These are phyloP conservation scores for Pogonocherus hispidulus DNA, from an alignment of 2,888 invertebrate species.

Conservation along the genomic window DNA sequence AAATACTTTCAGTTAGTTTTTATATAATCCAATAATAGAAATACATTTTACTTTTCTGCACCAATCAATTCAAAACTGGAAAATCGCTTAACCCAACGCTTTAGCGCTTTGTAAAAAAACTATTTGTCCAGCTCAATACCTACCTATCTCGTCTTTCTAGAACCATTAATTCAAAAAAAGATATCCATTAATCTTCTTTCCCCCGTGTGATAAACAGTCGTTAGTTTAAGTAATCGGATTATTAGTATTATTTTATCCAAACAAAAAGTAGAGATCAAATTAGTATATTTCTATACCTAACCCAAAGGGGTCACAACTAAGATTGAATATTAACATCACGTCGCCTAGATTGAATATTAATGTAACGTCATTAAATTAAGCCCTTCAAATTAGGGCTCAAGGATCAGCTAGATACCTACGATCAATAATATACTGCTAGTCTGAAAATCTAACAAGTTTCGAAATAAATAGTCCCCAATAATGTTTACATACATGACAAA, in stretches of 20 bases:
- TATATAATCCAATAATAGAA: too few relatives aligned
- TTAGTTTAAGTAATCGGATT: conserved; percentile 1
- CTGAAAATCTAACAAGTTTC: too few relatives aligned
- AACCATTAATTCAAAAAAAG: conserved; percentile 17
- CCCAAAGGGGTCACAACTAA: background rate
- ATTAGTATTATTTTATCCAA: background rate
- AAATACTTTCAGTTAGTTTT: too few relatives aligned
- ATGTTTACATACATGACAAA: too few relatives aligned
- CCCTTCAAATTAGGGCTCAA: background rate
- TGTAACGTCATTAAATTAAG: conserved; percentile 1
- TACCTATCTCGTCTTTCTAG: conserved; percentile 6
- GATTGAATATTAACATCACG: conserved; percentile 1
- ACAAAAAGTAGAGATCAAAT: background rate
- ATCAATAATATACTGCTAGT: background rate
- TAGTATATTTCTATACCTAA: background rate
- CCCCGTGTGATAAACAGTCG: conserved; percentile 20
- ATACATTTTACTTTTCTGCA: background rate
- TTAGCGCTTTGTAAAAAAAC: background rate
- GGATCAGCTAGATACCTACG: background rate
- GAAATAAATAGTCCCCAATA: too few relatives aligned
- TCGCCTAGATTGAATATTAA: background rate
- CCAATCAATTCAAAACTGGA: background rate
- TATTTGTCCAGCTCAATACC: background rate
- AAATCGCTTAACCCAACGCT: background rate
- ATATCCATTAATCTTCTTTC: conserved; percentile 18